These are phyloP conservation scores for Coendou prehensilis DNA, from an alignment of 2,797 vertebrate species.

Conservation along the genomic window DNA sequence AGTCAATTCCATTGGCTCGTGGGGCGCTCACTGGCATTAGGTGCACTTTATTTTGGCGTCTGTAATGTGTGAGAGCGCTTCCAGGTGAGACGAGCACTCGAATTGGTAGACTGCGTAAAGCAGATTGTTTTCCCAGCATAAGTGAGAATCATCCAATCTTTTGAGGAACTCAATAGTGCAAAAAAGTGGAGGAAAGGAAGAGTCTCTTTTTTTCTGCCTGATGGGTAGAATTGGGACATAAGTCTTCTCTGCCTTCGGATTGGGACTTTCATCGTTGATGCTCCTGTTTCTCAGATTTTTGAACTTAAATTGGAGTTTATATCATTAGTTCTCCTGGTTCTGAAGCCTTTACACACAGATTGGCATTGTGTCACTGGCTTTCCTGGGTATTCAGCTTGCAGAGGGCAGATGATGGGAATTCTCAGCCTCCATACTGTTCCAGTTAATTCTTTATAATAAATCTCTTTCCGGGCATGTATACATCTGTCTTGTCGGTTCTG, in stretches of 20 bases:
- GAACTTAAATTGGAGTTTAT: not conserved
- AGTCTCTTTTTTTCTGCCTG: not conserved
- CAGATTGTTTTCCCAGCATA: not conserved
- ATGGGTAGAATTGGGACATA: not conserved
- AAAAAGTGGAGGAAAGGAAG: not conserved
- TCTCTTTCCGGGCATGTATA: not conserved
- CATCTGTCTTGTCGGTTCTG: not conserved
- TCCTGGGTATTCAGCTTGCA: not conserved
- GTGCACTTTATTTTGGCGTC: not conserved
- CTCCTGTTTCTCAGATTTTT: not conserved
- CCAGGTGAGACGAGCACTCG: not conserved
- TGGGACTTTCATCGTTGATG: not conserved
- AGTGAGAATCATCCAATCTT: not conserved
- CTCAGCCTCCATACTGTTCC: not conserved
- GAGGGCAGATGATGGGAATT: not conserved
- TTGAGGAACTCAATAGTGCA: not conserved
- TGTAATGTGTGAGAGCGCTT: not conserved
- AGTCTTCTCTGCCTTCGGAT: not conserved
- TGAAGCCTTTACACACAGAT: not conserved
- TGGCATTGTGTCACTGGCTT: not conserved
- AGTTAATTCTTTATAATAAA: not conserved
- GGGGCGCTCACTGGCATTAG: not conserved
- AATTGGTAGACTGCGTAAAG: not conserved
- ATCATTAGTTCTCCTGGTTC: not conserved
- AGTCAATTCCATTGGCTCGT: not conserved